These are phyloP conservation scores for Pygoscelis antarcticus DNA, from an alignment of 2,113 vertebrate genomes.

Conservation along the genomic window DNA sequence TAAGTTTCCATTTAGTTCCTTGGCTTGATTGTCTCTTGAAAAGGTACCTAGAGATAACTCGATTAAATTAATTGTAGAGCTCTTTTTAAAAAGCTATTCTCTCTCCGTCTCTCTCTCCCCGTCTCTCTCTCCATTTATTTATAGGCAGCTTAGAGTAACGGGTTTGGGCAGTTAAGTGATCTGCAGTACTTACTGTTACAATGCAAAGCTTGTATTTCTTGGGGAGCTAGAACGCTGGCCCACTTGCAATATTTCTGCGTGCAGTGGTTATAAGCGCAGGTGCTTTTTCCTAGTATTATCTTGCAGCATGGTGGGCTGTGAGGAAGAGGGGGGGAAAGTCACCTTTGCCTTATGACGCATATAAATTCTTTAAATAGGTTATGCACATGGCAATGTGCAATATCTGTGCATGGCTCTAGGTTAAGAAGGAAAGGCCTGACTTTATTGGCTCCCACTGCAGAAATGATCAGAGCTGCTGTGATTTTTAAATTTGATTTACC, in stretches of 20 bases:
- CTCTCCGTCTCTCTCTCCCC: background rate
- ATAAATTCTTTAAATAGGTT: conserved; percentile 56
- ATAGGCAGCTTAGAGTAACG: conserved; percentile 44
- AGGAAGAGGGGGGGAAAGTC: conserved; percentile 27
- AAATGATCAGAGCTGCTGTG: conserved; percentile 6
- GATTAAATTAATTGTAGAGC: conserved; percentile 57
- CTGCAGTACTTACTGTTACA: background rate
- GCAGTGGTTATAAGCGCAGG: background rate
- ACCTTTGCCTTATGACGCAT: conserved; percentile 42
- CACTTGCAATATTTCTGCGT: background rate
- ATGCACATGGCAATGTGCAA: conserved; percentile 49
- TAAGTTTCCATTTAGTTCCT: conserved; percentile 48
- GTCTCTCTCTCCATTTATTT: conserved; percentile 39
- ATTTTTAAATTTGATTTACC: conserved; percentile 17
- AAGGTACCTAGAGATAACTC: conserved; percentile 51
- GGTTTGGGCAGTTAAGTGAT: conserved; percentile 48
- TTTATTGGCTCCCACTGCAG: conserved; percentile 54
- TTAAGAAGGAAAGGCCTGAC: conserved; percentile 35
- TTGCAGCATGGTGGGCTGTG: conserved; percentile 8
- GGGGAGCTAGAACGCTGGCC: background rate
- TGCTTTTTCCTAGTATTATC: background rate
- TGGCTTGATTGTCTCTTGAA: conserved; percentile 39
- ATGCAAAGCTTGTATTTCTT: background rate
- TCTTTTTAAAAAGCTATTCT: conserved; percentile 33
- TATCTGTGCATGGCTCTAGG: background rate